phyloP scores from a whole-genome alignment of 23 tunicate species.

The Botrylloides violaceus region DNA sequence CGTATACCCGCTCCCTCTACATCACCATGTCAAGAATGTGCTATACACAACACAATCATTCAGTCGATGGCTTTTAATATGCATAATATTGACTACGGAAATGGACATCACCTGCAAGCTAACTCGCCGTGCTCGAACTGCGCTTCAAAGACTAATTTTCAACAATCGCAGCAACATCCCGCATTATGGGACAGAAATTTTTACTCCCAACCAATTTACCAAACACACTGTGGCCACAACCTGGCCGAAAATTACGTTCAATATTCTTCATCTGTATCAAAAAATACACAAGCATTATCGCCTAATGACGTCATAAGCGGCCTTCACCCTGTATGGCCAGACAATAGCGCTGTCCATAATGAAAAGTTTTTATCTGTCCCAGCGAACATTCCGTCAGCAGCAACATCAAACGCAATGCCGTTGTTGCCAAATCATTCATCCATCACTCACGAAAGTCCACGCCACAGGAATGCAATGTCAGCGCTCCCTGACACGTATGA shows the following conservation, averaged over 20 bases:
- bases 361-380: too few species aligned
- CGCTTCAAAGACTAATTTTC: constrained; percentile 26
- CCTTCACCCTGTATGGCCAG: too few species aligned
- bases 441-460: too few species aligned
- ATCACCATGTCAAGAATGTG: constrained; percentile 61
- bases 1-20: not conserved
- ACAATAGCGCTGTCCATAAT: too few species aligned
- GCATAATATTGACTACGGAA: constrained; percentile 6
- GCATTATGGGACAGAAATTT: not conserved
- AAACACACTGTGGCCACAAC: not conserved
- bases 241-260: not conserved
- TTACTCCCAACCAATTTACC: not conserved
- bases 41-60: constrained; percentile 51
- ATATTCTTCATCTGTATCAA: not conserved
- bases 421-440: too few species aligned
- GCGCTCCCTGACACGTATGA: too few species aligned
- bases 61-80: constrained; percentile 49
- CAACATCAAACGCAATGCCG: too few species aligned
- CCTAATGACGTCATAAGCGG: too few species aligned
- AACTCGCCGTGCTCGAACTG: constrained; percentile 50
- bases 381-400: too few species aligned
- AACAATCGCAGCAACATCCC: not conserved
- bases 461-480: too few species aligned
- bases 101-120: constrained; percentile 78
- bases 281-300: not conserved